Base-by-base conservation (phyloP, 2,113 vertebrate genomes). In the Brachypodius melanocephalos region DNA sequence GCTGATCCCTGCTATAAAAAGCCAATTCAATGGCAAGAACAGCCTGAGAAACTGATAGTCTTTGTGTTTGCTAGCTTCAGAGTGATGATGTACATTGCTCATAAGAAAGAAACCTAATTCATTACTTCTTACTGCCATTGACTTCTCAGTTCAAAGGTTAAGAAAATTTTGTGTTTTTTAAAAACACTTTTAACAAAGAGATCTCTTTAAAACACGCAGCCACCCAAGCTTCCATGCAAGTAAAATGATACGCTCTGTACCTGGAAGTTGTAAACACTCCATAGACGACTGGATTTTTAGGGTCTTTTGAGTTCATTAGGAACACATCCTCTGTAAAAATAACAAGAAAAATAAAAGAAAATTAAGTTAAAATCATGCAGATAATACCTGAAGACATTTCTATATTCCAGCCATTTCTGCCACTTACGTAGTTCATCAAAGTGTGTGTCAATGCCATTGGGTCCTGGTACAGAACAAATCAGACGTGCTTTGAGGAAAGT, bases 181-280 rank as follows among this genome's bases (percentile, higher is more conserved):
- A 96, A 90, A 88, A 31, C 49, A 63, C 76, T 85, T 90, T 87
- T 76, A 81, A 96, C 88, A 90, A 94, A 89, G 78, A 85, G 95
- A 74, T 10, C n/a, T 87, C 58, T 89, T 78, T 55, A 86, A 89
- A 84, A 52, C 46, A 76, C 79, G 66, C 73, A 93, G 43, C 85
- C 81, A 86, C 63, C 52, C 48, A 57, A 54, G 26, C 31, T 84
- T 91, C 54, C 77, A 36, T 48, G 38, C 17, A 52, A 89, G 86
- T 88, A 95, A 92, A 87, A 78, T 49, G 78, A 90, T 78, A 94
- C 4, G 5, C 34, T 82, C 66, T 31, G 32, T 99, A 99, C 99
- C 99, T 99, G 96, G 99, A 99, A 87, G 99, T 99, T 92, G 99
- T 99, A 95, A 99, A 99, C 45, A 99, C 98, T 67, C 98, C 99